phyloP scores from a whole-genome alignment of 2,113 vertebrate genomes.

The Sciurus niger region DNA sequence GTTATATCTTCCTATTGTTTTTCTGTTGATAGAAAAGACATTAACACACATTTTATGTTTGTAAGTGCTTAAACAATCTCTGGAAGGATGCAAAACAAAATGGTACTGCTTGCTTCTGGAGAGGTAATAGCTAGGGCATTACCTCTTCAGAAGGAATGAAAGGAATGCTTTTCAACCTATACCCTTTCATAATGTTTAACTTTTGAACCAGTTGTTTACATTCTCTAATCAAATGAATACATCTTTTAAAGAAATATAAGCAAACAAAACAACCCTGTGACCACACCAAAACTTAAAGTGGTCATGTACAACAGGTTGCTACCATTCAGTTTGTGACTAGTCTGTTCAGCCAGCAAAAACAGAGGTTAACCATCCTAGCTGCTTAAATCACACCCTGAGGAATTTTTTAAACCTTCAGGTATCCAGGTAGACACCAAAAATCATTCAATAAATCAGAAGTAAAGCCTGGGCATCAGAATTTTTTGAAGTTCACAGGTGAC shows the following conservation, averaged over 20 bases:
- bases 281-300: conserved; percentile 17
- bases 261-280: neutral
- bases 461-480: neutral
- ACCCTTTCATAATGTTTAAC: neutral
- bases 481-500: conserved; percentile 34
- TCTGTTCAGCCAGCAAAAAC: conserved; percentile 1
- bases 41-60: conserved; percentile 4
- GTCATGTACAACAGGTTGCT: neutral
- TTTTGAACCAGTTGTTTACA: neutral
- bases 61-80: conserved; percentile 29
- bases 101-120: neutral
- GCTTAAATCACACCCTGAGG: neutral
- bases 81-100: conserved; percentile 12
- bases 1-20: conserved; percentile 14
- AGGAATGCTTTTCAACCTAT: conserved; percentile 22
- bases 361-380: neutral
- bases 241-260: neutral
- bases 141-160: neutral
- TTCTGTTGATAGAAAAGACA: neutral
- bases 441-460: neutral
- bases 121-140: neutral
- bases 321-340: neutral
- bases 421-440: conserved; percentile 22
- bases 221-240: conserved; percentile 40
- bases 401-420: conserved; percentile 37